Evolutionary conservation across 2,888 invertebrate genomes (phyloP).

Genomic region (Antitype chi): DNA sequence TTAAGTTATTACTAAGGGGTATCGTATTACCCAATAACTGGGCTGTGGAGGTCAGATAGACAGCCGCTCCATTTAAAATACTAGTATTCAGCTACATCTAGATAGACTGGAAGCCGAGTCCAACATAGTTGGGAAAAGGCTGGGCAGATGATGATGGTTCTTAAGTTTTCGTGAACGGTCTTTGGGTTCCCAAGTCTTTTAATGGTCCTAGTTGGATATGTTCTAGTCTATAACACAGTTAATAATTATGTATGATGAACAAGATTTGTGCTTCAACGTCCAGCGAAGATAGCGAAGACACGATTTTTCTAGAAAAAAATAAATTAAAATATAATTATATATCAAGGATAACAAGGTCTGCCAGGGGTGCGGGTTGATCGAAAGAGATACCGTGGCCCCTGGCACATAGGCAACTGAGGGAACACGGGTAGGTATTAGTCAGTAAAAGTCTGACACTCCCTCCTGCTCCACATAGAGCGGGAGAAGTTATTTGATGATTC

Average conservation of each 20-base stretch:
- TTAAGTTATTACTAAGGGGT: not conserved
- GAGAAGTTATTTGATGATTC: too few relatives aligned
- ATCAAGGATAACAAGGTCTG: too few relatives aligned
- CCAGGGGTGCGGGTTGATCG: too few relatives aligned
- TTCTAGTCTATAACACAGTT: not conserved
- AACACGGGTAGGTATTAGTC: too few relatives aligned
- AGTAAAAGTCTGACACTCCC: too few relatives aligned
- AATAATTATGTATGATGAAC: not conserved
- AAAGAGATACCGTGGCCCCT: too few relatives aligned
- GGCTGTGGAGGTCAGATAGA: not conserved
- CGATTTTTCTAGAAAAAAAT: not conserved
- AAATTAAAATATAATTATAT: too few relatives aligned
- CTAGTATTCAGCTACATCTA: not conserved
- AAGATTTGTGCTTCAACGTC: not conserved
- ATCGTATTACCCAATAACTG: not conserved
- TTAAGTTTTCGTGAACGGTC: not conserved
- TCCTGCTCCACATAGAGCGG: too few relatives aligned
- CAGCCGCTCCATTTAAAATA: not conserved
- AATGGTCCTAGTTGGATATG: not conserved
- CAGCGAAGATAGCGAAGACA: not conserved
- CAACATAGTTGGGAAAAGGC: too few relatives aligned
- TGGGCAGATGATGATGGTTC: too few relatives aligned
- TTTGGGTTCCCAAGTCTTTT: not conserved
- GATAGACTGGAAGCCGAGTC: not conserved
- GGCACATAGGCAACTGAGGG: too few relatives aligned